Evolutionary conservation across 30 jellyfish, hydroid and myxozoan genomes (phyloP), one percentile per base, ranked within the genome.

Genomic region (Hydra vulgaris): DNA sequence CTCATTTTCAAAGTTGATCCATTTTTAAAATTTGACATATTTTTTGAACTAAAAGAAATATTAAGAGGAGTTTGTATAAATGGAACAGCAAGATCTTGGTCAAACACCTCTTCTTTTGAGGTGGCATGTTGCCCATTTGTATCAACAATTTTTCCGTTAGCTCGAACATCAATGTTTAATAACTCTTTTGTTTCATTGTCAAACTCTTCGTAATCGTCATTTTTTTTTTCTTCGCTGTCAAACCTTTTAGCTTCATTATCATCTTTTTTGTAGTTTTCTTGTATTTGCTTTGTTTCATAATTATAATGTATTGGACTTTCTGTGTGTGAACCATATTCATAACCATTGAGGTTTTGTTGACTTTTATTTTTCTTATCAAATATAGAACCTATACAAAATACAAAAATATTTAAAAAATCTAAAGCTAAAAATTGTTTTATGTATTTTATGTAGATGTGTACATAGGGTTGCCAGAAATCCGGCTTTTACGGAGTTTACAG

Each of bases 91-190:
- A 52, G 52, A n/a, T 78, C 85, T 25, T 78, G 52, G 1, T 78
- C 54, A 0, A 78, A 54, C 16, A 78, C 67, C 19, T 20, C 83
- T 78, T 78, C 85, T 78, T 78, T 78, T 0, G 85, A 54, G 54
- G 68, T 18, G 7, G 61, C n/a, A 17, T 61, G 79, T 15, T 27
- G 22, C 1, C 67, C 54, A 27, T 61, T 54, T 78, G 61, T 66
- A 21, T 78, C 79, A 20, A 78, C 85, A 27, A 80, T 80, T 80
- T 80, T 80, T 26, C 87, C 87, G 23, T 80, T 66, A n/a, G 87
- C 80, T 26, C 81, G 18, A 21, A 80, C 81, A 54, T 70, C 70
- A 66, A 80, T 66, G 26, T 80, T 70, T 23, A 80, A 70, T 15
- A 80, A 56, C 70, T 80, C 87, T 18, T 68, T 66, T 26, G 87